A percentile compares a stretch with the other conserved stretches of the same genome.
phyloP scores from a whole-genome alignment of 2,113 vertebrate species.

The Ptyas mucosa region DNA sequence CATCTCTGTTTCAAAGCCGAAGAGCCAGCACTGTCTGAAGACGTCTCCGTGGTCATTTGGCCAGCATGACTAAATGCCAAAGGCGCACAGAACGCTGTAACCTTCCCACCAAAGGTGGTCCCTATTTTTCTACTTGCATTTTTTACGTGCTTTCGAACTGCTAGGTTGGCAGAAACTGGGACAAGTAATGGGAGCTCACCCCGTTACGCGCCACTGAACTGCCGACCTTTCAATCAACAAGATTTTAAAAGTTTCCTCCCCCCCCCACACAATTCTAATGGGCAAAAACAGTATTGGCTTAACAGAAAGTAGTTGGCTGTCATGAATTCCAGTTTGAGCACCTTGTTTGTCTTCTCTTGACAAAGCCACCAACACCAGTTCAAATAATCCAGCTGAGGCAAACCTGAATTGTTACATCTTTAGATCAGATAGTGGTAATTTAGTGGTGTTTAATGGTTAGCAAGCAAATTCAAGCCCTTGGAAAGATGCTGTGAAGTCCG shows the following conservation, averaged over 20 bases:
- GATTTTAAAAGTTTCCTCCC: neutral
- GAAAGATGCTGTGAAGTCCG: neutral
- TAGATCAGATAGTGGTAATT: neutral
- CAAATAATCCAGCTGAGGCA: neutral
- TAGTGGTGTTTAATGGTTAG: neutral
- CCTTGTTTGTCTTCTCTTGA: neutral
- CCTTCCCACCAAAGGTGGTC: too few species aligned
- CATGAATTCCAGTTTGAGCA: neutral
- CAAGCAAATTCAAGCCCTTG: neutral
- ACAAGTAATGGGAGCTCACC: too few species aligned
- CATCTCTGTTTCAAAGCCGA: too few species aligned
- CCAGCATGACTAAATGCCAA: too few species aligned
- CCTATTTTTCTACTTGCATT: too few species aligned
- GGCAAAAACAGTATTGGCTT: neutral
- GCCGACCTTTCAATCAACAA: too few species aligned
- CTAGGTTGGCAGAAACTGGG: too few species aligned
- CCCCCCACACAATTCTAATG: neutral
- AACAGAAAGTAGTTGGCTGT: neutral
- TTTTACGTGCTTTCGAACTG: too few species aligned
- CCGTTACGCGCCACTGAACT: too few species aligned
- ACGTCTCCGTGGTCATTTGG: too few species aligned
- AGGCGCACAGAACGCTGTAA: too few species aligned
- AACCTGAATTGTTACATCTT: neutral
- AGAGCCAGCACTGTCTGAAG: too few species aligned
- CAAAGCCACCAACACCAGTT: neutral